A percentile compares a stretch with the other conserved stretches of the same genome.
Conservation (phyloP, 2,888 invertebrate species). For the Lathronympha strigana region DNA sequence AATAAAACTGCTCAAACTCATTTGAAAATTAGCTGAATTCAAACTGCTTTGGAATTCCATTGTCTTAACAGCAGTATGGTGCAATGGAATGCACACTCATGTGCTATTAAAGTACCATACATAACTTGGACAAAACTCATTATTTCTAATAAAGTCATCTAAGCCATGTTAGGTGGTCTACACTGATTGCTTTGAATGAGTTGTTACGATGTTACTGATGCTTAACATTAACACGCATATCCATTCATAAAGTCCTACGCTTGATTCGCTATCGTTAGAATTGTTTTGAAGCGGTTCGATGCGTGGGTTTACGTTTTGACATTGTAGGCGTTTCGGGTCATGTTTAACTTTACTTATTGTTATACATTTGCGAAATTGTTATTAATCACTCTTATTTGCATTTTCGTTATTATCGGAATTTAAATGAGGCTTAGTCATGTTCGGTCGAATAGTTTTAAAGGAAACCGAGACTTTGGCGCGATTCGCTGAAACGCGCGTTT, state of each 20-base stretch:
- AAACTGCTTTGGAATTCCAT: neutral
- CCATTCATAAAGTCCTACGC: constrained; percentile 50
- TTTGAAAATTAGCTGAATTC: constrained; percentile 16
- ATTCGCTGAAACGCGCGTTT: constrained; percentile 59
- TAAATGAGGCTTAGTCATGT: constrained; percentile 18
- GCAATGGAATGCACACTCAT: constrained; percentile 23
- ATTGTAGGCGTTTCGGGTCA: constrained; percentile 48
- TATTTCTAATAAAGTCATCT: constrained; percentile 29
- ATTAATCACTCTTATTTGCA: constrained; percentile 22
- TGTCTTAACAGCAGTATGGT: constrained; percentile 4
- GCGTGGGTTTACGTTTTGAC: constrained; percentile 46
- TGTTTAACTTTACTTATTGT: constrained; percentile 38
- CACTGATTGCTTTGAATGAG: constrained; percentile 34
- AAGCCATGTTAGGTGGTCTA: constrained; percentile 20
- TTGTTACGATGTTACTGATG: constrained; percentile 39
- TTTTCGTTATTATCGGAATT: constrained; percentile 27
- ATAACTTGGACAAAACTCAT: constrained; percentile 21
- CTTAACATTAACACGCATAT: constrained; percentile 42
- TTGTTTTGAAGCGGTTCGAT: constrained; percentile 40
- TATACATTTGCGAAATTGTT: constrained; percentile 42
- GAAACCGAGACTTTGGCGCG: constrained; percentile 43
- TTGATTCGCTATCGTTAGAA: constrained; percentile 44
- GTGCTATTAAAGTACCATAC: constrained; percentile 23
- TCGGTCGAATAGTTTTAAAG: constrained; percentile 11
- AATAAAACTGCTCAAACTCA: neutral